Evolutionary conservation across 2,888 invertebrate species (phyloP).

Genomic region (Andricus quercusramuli): DNA sequence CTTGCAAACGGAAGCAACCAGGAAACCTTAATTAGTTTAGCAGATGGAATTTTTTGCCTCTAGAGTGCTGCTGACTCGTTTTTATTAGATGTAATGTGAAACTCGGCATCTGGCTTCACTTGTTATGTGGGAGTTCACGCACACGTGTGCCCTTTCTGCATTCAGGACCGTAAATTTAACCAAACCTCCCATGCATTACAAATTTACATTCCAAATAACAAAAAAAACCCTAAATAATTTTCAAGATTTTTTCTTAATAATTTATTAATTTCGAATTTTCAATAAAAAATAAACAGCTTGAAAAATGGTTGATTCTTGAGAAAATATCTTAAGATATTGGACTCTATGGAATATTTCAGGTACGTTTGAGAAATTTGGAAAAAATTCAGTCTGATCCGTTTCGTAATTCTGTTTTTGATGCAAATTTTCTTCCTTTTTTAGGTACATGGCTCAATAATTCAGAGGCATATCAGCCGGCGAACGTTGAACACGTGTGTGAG

Average conservation of each 20-base stretch:
- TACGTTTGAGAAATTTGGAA: background rate
- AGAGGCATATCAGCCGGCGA: conserved; percentile 22
- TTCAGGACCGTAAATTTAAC: conserved; percentile 15
- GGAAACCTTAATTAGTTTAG: conserved; percentile 62
- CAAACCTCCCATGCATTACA: background rate
- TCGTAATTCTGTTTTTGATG: background rate
- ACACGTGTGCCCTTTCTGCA: conserved; percentile 32
- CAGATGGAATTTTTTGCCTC: conserved; percentile 63
- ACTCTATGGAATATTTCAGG: background rate
- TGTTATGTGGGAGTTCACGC: conserved; percentile 58
- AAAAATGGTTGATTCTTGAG: background rate
- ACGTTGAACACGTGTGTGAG: conserved; percentile 32
- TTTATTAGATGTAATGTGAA: conserved; percentile 67
- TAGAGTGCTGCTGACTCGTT: conserved; percentile 55
- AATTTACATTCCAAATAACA: background rate
- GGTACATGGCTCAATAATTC: conserved; percentile 21
- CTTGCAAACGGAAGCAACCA: conserved; percentile 41
- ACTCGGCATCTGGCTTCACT: conserved; percentile 61
- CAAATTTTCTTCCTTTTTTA: background rate
- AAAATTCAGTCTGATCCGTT: background rate
- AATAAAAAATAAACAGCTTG: background rate
- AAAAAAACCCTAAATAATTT: background rate
- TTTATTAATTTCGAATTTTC: background rate
- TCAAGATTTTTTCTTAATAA: background rate
- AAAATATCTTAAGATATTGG: background rate